Percentiles rank a stretch among this genome's conserved stretches.
phyloP scores from a whole-genome alignment of 2,888 invertebrate species.

The Myathropa florea region DNA sequence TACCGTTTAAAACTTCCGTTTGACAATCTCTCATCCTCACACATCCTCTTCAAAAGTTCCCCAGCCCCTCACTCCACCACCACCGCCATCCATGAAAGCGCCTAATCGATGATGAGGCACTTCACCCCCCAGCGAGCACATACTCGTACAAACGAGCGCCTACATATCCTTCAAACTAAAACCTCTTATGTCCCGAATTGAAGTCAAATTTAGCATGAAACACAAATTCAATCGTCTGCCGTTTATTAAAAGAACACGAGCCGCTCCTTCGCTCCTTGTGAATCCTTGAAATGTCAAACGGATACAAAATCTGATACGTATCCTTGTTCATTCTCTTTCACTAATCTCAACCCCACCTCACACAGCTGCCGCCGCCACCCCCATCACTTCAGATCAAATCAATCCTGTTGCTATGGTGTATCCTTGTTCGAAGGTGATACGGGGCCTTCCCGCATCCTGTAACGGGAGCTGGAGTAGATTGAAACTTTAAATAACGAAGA shows the following conservation, averaged over 20 bases:
- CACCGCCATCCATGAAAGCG: too few species aligned
- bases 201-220: slow-evolving; percentile 15
- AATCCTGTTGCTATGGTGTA: slow-evolving; percentile 11
- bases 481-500: slow-evolving; percentile 35
- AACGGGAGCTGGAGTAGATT: not conserved
- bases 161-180: not conserved
- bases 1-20: too few species aligned
- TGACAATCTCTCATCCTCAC: too few species aligned
- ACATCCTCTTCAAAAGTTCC: too few species aligned
- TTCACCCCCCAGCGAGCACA: too few species aligned
- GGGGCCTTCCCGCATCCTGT: not conserved
- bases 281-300: slow-evolving; percentile 25
- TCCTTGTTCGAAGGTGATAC: not conserved
- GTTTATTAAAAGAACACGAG: slow-evolving; percentile 20
- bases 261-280: not conserved
- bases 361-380: not conserved
- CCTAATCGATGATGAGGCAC: too few species aligned
- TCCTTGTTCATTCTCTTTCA: not conserved
- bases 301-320: not conserved
- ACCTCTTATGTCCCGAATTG: not conserved
- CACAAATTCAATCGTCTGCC: slow-evolving; percentile 15
- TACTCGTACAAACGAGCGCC: too few species aligned
- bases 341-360: not conserved
- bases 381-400: slow-evolving; percentile 16
- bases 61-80: too few species aligned